Evolutionary conservation across 2,888 invertebrate genomes (phyloP), one percentile per base, ranked within the genome.

Genomic region (Microplitis manilae): DNA sequence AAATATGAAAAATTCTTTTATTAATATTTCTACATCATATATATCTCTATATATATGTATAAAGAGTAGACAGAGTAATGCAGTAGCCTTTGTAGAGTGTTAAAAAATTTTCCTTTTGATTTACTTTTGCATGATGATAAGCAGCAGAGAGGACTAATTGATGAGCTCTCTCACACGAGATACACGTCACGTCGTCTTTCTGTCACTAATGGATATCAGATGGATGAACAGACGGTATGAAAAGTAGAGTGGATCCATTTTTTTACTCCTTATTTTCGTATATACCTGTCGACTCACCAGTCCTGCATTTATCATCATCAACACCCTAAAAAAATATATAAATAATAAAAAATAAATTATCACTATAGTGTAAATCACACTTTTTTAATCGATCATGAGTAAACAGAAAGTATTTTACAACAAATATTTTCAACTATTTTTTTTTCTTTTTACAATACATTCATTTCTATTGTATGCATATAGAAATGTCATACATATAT

Each of bases 191-290:
- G 20, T 50, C 41, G 70, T 70, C 59, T 20, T 59, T 59, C 59
- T 70, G 50, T 70, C 70, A 70, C 70, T 70, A 70, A 70, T 70
- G 70, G 70, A 70, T 50, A 41, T 50, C 30, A 70, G 70, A 70
- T 70, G 70, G 70, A 70, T 70, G 70, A 70, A 41, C 70, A 70
- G 15, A 15, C 59, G 59, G 30, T 17, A 70, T 70, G 70, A 70
- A 70, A 70, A 70, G 60, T 70, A 70, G 70, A 70, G 70, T 70
- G 41, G 50, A 70, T 70, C 20, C 60, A 70, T 70, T 70, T 70
- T 70, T 70, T 70, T 70, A 50, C 13, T 15, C 17, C 41, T 40
- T 50, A 50, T 50, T 40, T 68, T n/a, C 2, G 2, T 30, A 30
- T 39, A 68, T 68, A 68, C 68, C 68, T 68, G 68, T 68, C 68